These are phyloP conservation scores for Argentina silus DNA, from an alignment of 2,797 vertebrate genomes.

Conservation along the genomic window DNA sequence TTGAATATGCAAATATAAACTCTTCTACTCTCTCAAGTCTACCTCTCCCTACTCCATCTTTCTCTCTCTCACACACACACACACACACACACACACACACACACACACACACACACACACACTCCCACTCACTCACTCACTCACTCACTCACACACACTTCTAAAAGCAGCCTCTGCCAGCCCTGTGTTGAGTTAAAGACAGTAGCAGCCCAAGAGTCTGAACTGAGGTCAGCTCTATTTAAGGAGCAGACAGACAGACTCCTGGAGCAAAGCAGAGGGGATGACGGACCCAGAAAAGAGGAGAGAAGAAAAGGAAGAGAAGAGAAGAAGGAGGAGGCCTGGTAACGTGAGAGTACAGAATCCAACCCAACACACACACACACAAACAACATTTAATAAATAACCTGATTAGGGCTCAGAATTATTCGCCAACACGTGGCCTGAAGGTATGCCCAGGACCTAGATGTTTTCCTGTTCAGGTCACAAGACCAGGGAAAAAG, in stretches of 20 bases:
- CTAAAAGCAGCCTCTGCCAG: constrained; percentile 25
- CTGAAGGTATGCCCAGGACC: too few species aligned
- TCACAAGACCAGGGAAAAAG: too few species aligned
- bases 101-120: constrained; percentile 7
- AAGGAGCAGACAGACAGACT: constrained; percentile 78
- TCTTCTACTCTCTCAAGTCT: neutral
- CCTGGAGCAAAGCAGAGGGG: constrained; percentile 64
- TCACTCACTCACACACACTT: neutral
- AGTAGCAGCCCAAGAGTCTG: constrained; percentile 61
- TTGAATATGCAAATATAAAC: neutral
- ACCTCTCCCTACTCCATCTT: constrained; percentile 7
- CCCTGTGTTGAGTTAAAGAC: constrained; percentile 52
- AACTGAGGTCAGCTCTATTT: constrained; percentile 82
- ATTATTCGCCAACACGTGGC: too few species aligned
- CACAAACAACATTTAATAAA: constrained; percentile 22
- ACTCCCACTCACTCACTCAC: neutral
- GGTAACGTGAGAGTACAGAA: constrained; percentile 40
- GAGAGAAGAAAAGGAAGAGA: constrained; percentile 16
- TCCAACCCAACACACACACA: neutral
- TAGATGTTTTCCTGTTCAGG: constrained; percentile 47
- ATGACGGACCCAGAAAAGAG: constrained; percentile 51
- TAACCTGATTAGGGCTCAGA: constrained; percentile 9
- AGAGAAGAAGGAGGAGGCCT: constrained; percentile 48
- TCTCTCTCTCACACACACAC: neutral
- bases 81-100: neutral